Evolutionary conservation across 1,140 invertebrate genomes (phyloP).

Genomic region (Trichonephila clavata): DNA sequence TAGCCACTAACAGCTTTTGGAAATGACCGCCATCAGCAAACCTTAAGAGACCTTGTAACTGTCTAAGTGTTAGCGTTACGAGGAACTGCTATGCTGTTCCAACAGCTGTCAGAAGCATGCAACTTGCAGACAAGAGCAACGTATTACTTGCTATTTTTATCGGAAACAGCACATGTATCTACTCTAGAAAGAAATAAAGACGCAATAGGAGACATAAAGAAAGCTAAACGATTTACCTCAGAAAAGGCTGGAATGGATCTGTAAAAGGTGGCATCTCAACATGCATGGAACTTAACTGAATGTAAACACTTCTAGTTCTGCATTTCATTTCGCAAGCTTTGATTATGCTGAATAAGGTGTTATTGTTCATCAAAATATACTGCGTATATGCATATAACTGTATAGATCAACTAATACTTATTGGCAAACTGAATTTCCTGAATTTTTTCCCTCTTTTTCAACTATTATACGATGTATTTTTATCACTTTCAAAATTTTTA

Average conservation of each 20-base stretch:
- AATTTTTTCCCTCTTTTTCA: no score
- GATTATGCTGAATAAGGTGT: no score
- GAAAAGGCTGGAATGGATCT: background rate
- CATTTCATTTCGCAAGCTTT: no score
- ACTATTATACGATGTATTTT: no score
- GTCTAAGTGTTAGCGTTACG: conserved; percentile 6
- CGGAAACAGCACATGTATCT: background rate
- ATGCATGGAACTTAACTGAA: no score
- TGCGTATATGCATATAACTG: no score
- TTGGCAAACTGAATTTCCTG: no score
- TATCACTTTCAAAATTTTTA: no score
- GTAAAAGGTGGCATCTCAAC: no score
- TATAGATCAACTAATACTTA: no score
- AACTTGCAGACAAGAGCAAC: conserved; percentile 25
- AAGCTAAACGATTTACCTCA: background rate
- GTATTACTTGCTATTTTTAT: conserved; percentile 18
- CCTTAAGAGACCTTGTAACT: conserved; percentile 27
- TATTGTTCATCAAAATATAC: no score
- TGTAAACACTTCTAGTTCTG: no score
- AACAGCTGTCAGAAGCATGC: conserved; percentile 37
- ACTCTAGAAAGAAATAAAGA: conserved; percentile 22
- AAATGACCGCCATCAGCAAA: conserved; percentile 12
- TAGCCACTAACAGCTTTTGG: conserved; percentile 29
- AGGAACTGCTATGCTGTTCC: background rate
- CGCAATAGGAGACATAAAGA: background rate